Conservation (phyloP, 2,888 invertebrate genomes). For the Holacanthella duospinosa region DNA sequence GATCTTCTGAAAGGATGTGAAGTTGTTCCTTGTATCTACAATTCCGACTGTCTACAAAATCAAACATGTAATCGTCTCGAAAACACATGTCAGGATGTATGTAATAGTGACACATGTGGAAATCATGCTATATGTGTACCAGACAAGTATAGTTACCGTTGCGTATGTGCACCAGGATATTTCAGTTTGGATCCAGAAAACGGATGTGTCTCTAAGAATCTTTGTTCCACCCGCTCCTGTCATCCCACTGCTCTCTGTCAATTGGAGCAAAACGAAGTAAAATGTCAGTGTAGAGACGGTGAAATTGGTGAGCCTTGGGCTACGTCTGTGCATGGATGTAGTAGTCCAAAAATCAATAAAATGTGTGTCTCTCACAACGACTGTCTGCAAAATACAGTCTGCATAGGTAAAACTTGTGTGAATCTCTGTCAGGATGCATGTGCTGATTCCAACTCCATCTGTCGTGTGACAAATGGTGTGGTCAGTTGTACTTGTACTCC, state of each 20-base stretch:
- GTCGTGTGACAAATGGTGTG: slow-evolving; percentile 53
- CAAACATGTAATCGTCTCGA: slow-evolving; percentile 73
- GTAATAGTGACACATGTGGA: slow-evolving; percentile 71
- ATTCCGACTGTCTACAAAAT: slow-evolving; percentile 66
- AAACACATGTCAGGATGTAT: slow-evolving; percentile 70
- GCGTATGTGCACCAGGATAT: neutral
- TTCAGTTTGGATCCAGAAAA: slow-evolving; percentile 70
- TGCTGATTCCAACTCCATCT: slow-evolving; percentile 62
- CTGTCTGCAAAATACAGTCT: slow-evolving; percentile 64
- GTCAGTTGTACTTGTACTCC: slow-evolving; percentile 68
- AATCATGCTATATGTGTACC: slow-evolving; percentile 77
- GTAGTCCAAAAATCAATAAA: neutral
- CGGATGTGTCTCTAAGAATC: slow-evolving; percentile 52
- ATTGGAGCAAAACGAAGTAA: slow-evolving; percentile 51
- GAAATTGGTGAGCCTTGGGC: slow-evolving; percentile 65
- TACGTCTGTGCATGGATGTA: neutral
- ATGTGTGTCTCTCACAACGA: slow-evolving; percentile 48
- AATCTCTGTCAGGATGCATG: slow-evolving; percentile 73
- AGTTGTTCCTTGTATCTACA: slow-evolving; percentile 72
- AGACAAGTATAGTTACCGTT: neutral
- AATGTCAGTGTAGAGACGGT: slow-evolving; percentile 68
- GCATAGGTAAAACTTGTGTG: slow-evolving; percentile 58
- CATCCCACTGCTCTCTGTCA: slow-evolving; percentile 71
- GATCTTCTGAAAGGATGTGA: slow-evolving; percentile 60
- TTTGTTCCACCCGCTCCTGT: slow-evolving; percentile 49